Percentiles rank a stretch among this genome's conserved stretches.
phyloP scores from a whole-genome alignment of 2,113 vertebrate species.

The Pollachius pollachius region DNA sequence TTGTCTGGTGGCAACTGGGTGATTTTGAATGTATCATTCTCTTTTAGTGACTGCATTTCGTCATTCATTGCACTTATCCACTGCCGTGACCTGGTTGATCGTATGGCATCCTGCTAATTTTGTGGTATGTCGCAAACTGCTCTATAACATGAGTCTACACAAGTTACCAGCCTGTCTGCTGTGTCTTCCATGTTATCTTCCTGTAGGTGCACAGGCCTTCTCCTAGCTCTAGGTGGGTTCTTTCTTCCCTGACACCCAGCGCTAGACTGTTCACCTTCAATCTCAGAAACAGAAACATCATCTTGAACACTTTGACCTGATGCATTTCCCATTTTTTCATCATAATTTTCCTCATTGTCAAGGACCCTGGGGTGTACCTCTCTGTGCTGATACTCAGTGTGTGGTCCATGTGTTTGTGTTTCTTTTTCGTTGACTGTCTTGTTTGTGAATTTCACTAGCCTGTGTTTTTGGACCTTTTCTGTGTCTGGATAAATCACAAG shows the following conservation, averaged over 20 bases:
- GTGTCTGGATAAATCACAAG: too few species aligned
- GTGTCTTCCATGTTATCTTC: background rate
- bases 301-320: background rate
- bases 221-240: background rate
- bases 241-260: background rate
- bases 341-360: too few species aligned
- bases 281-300: background rate
- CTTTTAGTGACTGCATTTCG: background rate
- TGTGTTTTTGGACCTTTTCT: too few species aligned
- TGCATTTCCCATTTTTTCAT: too few species aligned
- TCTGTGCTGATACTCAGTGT: too few species aligned
- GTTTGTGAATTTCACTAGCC: too few species aligned
- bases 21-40: background rate
- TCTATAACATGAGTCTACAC: background rate
- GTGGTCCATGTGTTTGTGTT: too few species aligned
- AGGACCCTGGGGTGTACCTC: too few species aligned
- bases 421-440: too few species aligned
- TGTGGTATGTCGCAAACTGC: background rate
- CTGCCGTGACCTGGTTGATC: background rate
- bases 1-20: too few species aligned
- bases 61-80: slow-evolving; percentile 1
- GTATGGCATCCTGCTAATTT: background rate
- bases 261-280: background rate
- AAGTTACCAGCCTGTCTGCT: background rate
- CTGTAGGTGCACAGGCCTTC: background rate